Base-by-base conservation (phyloP, 2,113 vertebrate genomes). In the Albula goreensis region DNA sequence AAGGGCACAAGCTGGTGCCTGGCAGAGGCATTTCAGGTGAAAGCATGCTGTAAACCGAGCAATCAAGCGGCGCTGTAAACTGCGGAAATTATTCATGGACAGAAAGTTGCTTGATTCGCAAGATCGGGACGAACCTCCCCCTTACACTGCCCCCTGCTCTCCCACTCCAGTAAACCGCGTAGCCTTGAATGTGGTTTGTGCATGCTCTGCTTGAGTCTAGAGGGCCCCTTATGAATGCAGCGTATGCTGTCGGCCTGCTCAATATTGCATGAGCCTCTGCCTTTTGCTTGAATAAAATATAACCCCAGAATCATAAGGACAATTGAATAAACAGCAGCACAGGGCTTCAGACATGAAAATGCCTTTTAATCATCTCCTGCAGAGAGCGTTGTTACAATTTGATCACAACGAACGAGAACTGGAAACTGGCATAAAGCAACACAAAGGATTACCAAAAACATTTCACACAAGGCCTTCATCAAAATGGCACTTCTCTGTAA, bases 251-350 rank as follows among this genome's bases (percentile, higher is more conserved):
- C 89, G 88, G 89, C 86, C 91, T 90, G 89, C 92, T 95, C 90
- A 94, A 95, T 95, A 94, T 93, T 94, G 91, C 92, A 96, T 93
- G 91, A 94, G 91, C 89, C 90, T 90, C 88, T 89, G 91, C 89
- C 91, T 94, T 94, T 93, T 92, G 92, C 93, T 93, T 93, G 94
- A 96, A 95, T 94, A 95, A 92, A 94, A 91, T 91, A 89, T 87
- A 87, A 91, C 89, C 66, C 7, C 86, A 49, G 92, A 93, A 95
- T 94, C 93, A 93, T 81, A 92, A 91, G 92, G 92, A 94, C 93
- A 93, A 94, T 94, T 93, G 94, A 92, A 93, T 91, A 91, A 94
- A 93, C 91, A 94, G 91, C 91, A 91, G 90, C 88, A 15, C 87
- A 22, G 89, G 91, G 91, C 87, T 91, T 89, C 89, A 91, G 83